Evolutionary conservation across 2,797 vertebrate genomes (phyloP), one percentile per base, ranked within the genome.

Genomic region (Brachymystax lenok): DNA sequence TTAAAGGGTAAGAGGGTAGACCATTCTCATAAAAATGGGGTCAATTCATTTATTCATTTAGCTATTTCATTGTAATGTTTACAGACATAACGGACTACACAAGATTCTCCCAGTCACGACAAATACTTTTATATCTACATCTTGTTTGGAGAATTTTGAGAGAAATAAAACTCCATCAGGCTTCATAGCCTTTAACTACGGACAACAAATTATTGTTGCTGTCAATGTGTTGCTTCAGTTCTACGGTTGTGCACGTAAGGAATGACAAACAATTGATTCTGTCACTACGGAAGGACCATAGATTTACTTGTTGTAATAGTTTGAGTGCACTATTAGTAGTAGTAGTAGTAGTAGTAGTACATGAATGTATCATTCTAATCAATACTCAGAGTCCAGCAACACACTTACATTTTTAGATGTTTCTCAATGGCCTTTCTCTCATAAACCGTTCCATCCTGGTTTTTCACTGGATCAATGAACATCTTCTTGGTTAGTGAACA

Each of bases 401-500:
- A 10, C 56, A 80, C 87, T 87, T 78, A 89, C 90, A 1, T 69
- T 79, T 82, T 86, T 8, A 92, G 82, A 19, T 89, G 82, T 72
- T 81, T 74, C 69, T 92, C 90, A 10, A 92, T 85, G 73, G 87
- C 89, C 33, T 85, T 88, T 27, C 89, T 77, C 80, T 91, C 88
- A 51, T 90, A 92, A 71, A 91, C 77, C 0, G 73, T 80, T 21
- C 88, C 85, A 16, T 87, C 82, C 1, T 72, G 46, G 0, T 84
- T 89, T 79, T 24, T 91, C 56, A 91, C 85, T 14, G 91, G 91
- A 80, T 91, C 89, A 52, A 90, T 79, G 80, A 91, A 91, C 77
- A 92, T 80, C 77, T 79, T 91, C 77, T 87, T 89, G 35, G 88
- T 88, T 51, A 92, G 75, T 3, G 84, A 83, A 80, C 90, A 91